Percentiles rank a stretch among this genome's conserved stretches.
These are phyloP conservation scores for Drosophila repletoides DNA, from an alignment of 1,140 invertebrate species.

Conservation along the genomic window DNA sequence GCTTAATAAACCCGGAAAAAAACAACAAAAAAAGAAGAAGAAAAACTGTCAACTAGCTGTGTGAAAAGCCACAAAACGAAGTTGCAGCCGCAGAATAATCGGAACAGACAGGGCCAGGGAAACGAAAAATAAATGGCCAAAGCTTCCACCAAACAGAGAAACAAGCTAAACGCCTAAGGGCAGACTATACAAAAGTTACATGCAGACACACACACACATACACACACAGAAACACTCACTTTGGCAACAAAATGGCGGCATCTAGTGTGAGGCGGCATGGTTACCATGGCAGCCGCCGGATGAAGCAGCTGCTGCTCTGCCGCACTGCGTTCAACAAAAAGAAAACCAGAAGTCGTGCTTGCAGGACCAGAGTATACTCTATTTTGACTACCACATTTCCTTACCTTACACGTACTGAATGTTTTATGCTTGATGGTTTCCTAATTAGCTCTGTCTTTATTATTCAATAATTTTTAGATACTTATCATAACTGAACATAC, in stretches of 20 bases:
- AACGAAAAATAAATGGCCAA: slow-evolving; percentile 15
- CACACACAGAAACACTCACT: not conserved
- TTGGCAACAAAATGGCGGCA: slow-evolving; percentile 47
- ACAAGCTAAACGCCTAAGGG: slow-evolving; percentile 30
- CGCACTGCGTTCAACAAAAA: slow-evolving; percentile 1
- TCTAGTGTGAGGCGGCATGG: slow-evolving; percentile 5
- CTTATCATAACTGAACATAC: too few relatives aligned
- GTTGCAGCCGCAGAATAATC: slow-evolving; percentile 36
- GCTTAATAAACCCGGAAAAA: not conserved
- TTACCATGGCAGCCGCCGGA: slow-evolving; percentile 47
- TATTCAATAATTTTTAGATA: too few relatives aligned
- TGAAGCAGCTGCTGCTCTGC: slow-evolving; percentile 24
- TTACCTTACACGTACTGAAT: too few relatives aligned
- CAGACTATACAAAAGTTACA: not conserved
- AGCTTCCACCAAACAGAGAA: slow-evolving; percentile 1
- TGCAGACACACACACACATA: slow-evolving; percentile 16
- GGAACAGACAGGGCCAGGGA: slow-evolving; percentile 22
- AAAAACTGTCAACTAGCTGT: slow-evolving; percentile 25
- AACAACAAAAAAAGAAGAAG: not conserved
- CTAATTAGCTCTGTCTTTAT: too few relatives aligned
- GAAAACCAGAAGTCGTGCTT: not conserved
- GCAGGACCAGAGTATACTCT: too few relatives aligned
- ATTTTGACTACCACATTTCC: too few relatives aligned
- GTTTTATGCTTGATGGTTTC: too few relatives aligned
- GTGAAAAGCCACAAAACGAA: slow-evolving; percentile 29